Base-by-base conservation (phyloP, 2,888 invertebrate species). In the Eudemis profundana region DNA sequence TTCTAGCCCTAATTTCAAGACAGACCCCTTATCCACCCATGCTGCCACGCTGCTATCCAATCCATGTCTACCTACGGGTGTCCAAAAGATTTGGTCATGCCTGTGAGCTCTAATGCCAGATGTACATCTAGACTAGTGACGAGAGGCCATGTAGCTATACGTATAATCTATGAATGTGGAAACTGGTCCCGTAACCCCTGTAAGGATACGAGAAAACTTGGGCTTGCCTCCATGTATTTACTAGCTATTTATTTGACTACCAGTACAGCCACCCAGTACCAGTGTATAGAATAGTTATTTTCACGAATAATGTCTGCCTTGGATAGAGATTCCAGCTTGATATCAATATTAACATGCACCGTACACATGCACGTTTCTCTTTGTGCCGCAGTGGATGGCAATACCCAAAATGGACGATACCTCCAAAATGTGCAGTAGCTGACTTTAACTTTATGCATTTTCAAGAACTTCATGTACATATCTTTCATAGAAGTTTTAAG, bases 401-500 rank as follows among this genome's bases (percentile, higher is more conserved):
- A 50, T 17, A 50, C 49, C 49, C 29, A 50, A 12, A 50, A 50
- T 29, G 49, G 49, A 3, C 49, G 29, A 50, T 7, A 10, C 10
- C 29, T 27, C 49, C 29, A 50, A 29, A 50, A 17, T 10, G 49
- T 33, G 15, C 29, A 14, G 3, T 50, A 50, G 29, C 49, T 50
- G 15, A 49, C 15, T 2, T 29, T 50, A 3, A 50, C 15, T 15
- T 29, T 50, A 10, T 50, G 49, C 29, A 7, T 4, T 15, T 50
- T 50, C 29, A 50, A 50, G 29, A 50, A 50, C 15, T 50, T 50
- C 29, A n/a, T n/a, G n/a, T n/a, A n/a, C n/a, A n/a, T n/a, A n/a
- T n/a, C n/a, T n/a, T n/a, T n/a, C n/a, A n/a, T n/a, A n/a, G n/a
- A n/a, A n/a, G n/a, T n/a, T n/a, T n/a, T n/a, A n/a, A n/a, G n/a